phyloP scores from a whole-genome alignment of 1,140 invertebrate species.

The Drosophila sp. region DNA sequence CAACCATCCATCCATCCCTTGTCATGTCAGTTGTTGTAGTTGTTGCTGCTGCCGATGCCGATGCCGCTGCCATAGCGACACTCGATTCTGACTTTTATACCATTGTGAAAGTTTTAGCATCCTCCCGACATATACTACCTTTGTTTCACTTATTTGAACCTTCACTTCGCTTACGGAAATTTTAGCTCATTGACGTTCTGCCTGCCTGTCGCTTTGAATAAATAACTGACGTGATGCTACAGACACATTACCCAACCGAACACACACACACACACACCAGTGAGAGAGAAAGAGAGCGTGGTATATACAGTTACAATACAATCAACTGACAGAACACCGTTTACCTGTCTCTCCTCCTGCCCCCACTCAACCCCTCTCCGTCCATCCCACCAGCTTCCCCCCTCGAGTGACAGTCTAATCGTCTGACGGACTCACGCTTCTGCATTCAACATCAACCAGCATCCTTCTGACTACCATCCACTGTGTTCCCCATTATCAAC shows the following conservation, averaged over 20 bases:
- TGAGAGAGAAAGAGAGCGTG: background rate
- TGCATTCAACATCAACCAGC: constrained; percentile 32
- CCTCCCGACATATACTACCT: constrained; percentile 28
- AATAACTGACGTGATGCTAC: constrained; percentile 74
- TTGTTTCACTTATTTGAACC: constrained; percentile 43
- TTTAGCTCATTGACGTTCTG: constrained; percentile 77
- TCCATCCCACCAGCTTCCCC: constrained; percentile 1
- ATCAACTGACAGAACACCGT: constrained; percentile 51
- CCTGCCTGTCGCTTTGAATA: constrained; percentile 76
- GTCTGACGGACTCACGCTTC: constrained; percentile 42
- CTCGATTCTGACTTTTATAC: constrained; percentile 12
- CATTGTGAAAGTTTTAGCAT: constrained; percentile 28
- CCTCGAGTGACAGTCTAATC: constrained; percentile 54
- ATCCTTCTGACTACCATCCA: constrained; percentile 28
- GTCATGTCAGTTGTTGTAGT: constrained; percentile 64
- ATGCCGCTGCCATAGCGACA: constrained; percentile 41
- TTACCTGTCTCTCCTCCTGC: constrained; percentile 33
- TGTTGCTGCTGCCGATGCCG: constrained; percentile 34
- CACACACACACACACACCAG: constrained; percentile 12
- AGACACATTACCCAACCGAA: constrained; percentile 69
- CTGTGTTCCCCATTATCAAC: background rate
- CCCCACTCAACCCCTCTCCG: background rate
- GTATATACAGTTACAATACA: constrained; percentile 53
- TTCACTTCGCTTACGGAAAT: constrained; percentile 66
- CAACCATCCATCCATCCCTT: constrained; percentile 65